Conservation (phyloP, 2,888 invertebrate genomes). For the Cephus sareptanus region DNA sequence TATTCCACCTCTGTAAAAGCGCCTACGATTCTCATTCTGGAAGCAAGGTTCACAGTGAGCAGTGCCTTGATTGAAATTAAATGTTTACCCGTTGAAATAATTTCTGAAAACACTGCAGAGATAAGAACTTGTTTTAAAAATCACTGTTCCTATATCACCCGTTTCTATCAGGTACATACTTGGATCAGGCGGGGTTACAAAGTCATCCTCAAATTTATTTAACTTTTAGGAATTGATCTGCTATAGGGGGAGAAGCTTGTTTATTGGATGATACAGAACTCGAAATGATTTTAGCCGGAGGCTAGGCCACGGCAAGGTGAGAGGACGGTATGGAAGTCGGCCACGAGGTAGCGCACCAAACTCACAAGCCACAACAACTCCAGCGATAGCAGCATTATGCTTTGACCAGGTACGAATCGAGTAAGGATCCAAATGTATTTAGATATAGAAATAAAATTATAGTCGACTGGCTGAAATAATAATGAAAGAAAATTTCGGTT, state of each 20-base stretch:
- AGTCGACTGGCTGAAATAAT: neutral
- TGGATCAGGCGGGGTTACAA: neutral
- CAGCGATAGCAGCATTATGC: neutral
- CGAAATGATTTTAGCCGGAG: conserved; percentile 48
- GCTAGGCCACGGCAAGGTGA: conserved; percentile 65
- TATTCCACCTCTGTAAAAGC: neutral
- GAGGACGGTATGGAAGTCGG: conserved; percentile 38
- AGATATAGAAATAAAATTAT: neutral
- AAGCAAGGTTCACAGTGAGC: neutral
- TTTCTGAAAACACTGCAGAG: neutral
- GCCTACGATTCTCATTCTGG: neutral
- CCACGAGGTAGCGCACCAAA: conserved; percentile 50
- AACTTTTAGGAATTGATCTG: neutral
- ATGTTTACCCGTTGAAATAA: neutral
- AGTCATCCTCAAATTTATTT: neutral
- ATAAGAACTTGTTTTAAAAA: neutral
- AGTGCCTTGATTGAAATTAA: neutral
- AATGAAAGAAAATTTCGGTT: neutral
- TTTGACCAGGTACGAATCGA: neutral
- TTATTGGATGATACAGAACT: conserved; percentile 45
- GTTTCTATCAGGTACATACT: neutral
- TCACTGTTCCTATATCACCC: neutral
- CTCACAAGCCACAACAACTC: neutral
- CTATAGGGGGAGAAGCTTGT: conserved; percentile 29
- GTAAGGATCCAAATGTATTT: neutral